Evolutionary conservation across 2,888 invertebrate species (phyloP), one percentile per base, ranked within the genome.

Genomic region (Salpingus planirostris): DNA sequence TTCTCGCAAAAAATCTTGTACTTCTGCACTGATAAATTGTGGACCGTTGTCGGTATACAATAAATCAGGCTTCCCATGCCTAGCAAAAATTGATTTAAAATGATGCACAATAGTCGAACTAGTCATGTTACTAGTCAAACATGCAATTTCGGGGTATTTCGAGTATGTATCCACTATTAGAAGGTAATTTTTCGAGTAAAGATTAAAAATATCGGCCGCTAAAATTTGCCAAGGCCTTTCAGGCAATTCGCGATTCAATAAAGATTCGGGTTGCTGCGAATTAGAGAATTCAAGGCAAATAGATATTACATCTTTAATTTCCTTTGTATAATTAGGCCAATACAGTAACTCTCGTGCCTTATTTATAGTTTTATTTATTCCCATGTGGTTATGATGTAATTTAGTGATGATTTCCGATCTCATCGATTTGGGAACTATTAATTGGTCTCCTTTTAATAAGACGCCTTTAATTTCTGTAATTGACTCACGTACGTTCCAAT

Each of bases 1-100:
- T 2, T 2, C 2, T 29, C 2, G 12, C 11, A 29, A 3, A 22
- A 29, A 29, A 21, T 23, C 21, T 22, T 29, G 29, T 21, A 29
- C 12, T 13, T 14, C 4, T 2, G 2, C 2, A 11, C 11, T 24
- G 2, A 6, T 2, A 24, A 24, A 24, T 24, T 24, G 24, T 7
- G 24, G 24, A 24, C 24, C 24, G 8, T 24, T n/a, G 11, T 24
- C 24, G 2, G 24, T 24, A 8, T 11, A 24, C n/a, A 24, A 7
- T 24, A 24, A 2, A 6, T 24, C 24, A 11, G 7, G 5, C n/a
- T 10, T 24, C 11, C 24, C 24, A 11, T 24, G n/a, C n/a, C 24
- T 4, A 10, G 24, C 24, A 24, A 24, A 24, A 10, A 24, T 24
- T 7, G 24, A 10, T 24, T 24, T n/a, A 10, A n/a, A 5, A 7